Conservation (phyloP, 2,113 vertebrate genomes). For the Struthidea cinerea region DNA sequence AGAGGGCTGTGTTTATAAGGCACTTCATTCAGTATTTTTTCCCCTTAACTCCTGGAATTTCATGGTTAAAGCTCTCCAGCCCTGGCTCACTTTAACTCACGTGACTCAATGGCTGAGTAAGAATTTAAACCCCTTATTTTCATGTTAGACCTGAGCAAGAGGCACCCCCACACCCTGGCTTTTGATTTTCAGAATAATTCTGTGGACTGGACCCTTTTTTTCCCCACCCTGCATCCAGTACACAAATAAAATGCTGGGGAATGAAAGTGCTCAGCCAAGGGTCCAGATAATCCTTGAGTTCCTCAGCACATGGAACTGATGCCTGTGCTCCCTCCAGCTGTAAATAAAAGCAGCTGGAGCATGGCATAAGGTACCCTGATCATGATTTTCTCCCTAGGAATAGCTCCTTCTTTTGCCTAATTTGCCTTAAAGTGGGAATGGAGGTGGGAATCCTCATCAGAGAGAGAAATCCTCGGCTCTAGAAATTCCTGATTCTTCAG, state of each 20-base stretch:
- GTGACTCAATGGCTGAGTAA: neutral
- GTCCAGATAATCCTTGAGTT: neutral
- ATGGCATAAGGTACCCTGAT: neutral
- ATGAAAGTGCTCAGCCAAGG: neutral
- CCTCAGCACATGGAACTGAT: rapidly evolving
- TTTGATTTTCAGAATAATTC: neutral
- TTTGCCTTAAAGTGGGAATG: neutral
- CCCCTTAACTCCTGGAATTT: neutral
- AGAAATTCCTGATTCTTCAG: neutral
- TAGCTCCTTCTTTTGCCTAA: neutral
- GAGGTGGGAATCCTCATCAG: rapidly evolving
- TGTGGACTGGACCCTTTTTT: neutral
- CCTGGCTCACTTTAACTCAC: neutral
- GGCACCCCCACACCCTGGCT: neutral
- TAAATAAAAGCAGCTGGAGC: neutral
- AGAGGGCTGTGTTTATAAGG: neutral
- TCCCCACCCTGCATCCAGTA: neutral
- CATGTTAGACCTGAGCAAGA: neutral
- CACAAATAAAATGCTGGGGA: neutral
- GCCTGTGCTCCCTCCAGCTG: neutral
- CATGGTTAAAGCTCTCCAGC: neutral
- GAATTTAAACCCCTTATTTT: neutral
- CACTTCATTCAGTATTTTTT: neutral
- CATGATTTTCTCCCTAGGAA: neutral
- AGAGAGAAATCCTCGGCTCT: neutral